A percentile compares a stretch with the other conserved stretches of the same genome.
Evolutionary conservation across 1,140 invertebrate species (phyloP).

Genomic region (Philaenus spumarius): DNA sequence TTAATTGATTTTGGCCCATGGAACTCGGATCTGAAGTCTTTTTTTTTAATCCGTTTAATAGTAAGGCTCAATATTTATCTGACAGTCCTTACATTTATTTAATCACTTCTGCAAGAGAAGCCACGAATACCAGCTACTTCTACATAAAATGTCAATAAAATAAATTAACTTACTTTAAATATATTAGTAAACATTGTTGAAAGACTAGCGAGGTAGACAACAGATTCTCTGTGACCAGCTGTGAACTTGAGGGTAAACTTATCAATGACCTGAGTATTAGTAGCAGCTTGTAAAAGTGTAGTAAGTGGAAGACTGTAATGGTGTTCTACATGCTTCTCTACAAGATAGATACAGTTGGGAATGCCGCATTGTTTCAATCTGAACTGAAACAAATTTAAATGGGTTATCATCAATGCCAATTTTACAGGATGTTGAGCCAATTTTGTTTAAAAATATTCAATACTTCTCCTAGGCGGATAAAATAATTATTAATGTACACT

Average conservation of each 20-base stretch:
- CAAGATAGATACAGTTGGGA: conserved; percentile 74
- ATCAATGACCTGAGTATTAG: conserved; percentile 81
- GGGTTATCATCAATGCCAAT: too few relatives aligned
- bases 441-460: too few relatives aligned
- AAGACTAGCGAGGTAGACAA: conserved; percentile 69
- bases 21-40: too few relatives aligned
- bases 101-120: too few relatives aligned
- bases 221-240: conserved; percentile 61
- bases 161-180: conserved; percentile 50
- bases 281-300: conserved; percentile 71
- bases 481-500: too few relatives aligned
- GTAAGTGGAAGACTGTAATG: conserved; percentile 61
- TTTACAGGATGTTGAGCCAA: too few relatives aligned
- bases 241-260: conserved; percentile 75
- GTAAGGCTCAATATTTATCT: too few relatives aligned
- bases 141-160: background rate
- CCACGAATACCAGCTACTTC: background rate
- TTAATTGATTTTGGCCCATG: too few relatives aligned
- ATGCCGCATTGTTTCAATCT: conserved; percentile 77
- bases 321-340: conserved; percentile 71
- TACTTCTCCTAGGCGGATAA: too few relatives aligned
- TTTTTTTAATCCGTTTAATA: too few relatives aligned
- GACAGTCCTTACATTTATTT: too few relatives aligned
- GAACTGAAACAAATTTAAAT: conserved; percentile 60
- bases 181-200: conserved; percentile 57